Conservation (phyloP, 2,113 vertebrate genomes). For the Nothobranchius kuhntae region DNA sequence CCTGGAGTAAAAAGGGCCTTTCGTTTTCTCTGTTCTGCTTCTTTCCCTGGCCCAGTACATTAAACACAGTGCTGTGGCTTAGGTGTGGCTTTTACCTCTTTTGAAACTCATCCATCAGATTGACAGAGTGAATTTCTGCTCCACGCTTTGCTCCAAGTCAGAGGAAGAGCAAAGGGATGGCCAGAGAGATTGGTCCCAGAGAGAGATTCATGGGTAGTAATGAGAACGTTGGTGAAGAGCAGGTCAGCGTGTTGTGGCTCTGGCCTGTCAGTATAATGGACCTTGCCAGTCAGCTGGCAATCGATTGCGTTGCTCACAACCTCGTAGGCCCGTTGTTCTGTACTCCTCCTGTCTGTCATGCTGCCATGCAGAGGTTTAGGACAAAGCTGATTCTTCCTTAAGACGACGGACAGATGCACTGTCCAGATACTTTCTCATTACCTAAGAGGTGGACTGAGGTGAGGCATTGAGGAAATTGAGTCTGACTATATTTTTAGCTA, state of each 20-base stretch:
- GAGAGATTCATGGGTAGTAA: conserved; percentile 71
- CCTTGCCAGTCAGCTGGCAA: conserved; percentile 64
- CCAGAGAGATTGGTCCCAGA: conserved; percentile 57
- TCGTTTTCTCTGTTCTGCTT: conserved; percentile 31
- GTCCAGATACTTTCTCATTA: conserved; percentile 70
- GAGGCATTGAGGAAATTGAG: conserved; percentile 25
- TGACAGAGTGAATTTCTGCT: conserved; percentile 43
- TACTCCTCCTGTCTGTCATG: conserved; percentile 65
- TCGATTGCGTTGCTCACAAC: conserved; percentile 62
- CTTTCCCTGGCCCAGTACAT: conserved; percentile 8
- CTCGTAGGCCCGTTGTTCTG: conserved; percentile 67
- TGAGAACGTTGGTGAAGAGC: conserved; percentile 62
- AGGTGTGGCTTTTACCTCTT: conserved; percentile 33
- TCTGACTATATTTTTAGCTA: conserved; percentile 26
- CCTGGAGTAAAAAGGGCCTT: neutral
- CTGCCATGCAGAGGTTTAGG: conserved; percentile 65
- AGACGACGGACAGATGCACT: conserved; percentile 57
- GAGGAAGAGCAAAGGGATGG: conserved; percentile 13
- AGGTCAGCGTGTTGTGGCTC: conserved; percentile 61
- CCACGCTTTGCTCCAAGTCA: conserved; percentile 20
- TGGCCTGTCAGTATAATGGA: conserved; percentile 70
- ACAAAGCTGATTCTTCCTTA: conserved; percentile 53
- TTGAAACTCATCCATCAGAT: conserved; percentile 45
- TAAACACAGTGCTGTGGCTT: conserved; percentile 20
- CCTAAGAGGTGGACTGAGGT: conserved; percentile 54